phyloP scores from a whole-genome alignment of 2,888 invertebrate genomes.

The Lasioglossum pauxillum region DNA sequence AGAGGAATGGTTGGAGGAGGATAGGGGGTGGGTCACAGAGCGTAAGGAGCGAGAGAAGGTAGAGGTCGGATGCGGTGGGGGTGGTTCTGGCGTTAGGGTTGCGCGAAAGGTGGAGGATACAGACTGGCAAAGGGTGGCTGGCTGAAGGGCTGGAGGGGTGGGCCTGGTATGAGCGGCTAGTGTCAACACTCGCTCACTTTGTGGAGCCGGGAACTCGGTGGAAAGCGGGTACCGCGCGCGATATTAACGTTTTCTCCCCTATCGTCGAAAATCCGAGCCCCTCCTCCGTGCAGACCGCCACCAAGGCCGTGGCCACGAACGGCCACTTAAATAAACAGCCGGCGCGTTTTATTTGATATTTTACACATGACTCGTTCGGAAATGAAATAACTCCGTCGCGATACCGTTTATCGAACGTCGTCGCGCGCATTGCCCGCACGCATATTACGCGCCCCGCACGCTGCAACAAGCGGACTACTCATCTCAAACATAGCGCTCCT shows the following conservation, averaged over 20 bases:
- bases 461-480: constrained; percentile 28
- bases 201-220: constrained; percentile 80
- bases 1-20: constrained; percentile 25
- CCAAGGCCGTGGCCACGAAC: constrained; percentile 61
- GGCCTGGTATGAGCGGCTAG: constrained; percentile 79
- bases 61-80: constrained; percentile 65
- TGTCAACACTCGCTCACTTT: constrained; percentile 84
- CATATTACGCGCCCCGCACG: constrained; percentile 21
- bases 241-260: constrained; percentile 81
- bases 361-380: constrained; percentile 79
- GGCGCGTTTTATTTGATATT: constrained; percentile 81
- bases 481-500: constrained; percentile 56
- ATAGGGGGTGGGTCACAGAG: neutral
- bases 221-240: constrained; percentile 79
- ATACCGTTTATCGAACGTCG: constrained; percentile 71
- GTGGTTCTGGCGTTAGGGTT: constrained; percentile 54
- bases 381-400: constrained; percentile 77
- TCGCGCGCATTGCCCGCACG: constrained; percentile 13
- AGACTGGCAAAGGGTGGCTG: constrained; percentile 66
- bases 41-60: constrained; percentile 38
- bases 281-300: constrained; percentile 23
- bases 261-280: constrained; percentile 65
- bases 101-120: constrained; percentile 65
- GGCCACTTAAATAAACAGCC: constrained; percentile 80
- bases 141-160: constrained; percentile 56